Conservation (phyloP, 2,113 vertebrate genomes). For the Protobothrops flavoviridis region DNA sequence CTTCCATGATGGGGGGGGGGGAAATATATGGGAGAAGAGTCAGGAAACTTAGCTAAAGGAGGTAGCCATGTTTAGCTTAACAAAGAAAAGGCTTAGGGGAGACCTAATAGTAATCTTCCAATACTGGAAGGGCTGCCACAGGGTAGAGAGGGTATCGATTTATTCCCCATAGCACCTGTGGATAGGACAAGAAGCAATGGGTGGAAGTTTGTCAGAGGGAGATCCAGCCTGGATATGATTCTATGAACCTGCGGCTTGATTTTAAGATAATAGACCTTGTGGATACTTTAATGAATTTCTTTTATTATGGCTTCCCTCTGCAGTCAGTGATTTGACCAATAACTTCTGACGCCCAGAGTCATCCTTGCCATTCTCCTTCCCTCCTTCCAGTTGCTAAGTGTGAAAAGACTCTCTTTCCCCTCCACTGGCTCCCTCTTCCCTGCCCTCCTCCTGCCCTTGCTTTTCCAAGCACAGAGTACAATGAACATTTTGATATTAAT, state of each 20-base stretch:
- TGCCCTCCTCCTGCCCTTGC: neutral
- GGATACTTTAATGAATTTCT: neutral
- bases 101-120: no score
- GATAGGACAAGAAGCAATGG: no score
- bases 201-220: no score
- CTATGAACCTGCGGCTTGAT: neutral
- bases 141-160: no score
- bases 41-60: neutral
- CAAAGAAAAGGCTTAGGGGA: no score
- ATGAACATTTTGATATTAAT: neutral
- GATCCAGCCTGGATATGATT: no score
- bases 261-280: neutral
- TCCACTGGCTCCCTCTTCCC: neutral
- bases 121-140: no score
- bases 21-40: neutral
- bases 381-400: neutral
- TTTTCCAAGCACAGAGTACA: neutral
- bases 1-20: neutral
- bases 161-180: no score
- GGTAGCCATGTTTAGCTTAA: no score
- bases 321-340: neutral
- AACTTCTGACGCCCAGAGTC: neutral
- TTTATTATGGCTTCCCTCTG: neutral
- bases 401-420: neutral
- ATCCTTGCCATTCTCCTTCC: neutral